Evolutionary conservation across 53 echinoderm and acorn worm species (phyloP), one percentile per base, ranked within the genome.

Genomic region (Hippasteria phrygiana): DNA sequence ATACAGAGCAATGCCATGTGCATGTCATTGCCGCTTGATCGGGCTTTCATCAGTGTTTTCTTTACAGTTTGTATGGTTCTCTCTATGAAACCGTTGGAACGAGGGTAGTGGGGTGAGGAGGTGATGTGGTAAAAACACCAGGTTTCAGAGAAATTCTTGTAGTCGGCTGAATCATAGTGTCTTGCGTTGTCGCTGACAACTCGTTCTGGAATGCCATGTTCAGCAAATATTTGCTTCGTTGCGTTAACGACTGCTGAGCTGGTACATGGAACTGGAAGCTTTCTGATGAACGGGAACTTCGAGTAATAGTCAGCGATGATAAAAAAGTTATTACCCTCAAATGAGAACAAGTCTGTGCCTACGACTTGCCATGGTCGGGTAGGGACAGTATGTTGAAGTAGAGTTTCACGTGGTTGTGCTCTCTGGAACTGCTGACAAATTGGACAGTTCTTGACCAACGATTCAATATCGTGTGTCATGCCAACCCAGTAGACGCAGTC

Each of bases 301-400:
- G 82, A 93, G 31, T 79, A 90, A 55, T 81, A 90, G 82, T 93
- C 90, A 5, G 90, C 87, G 29, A 93, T 46, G 26, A 92, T 48
- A 17, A 73, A 7, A 72, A 40, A 39, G 26, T 59, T 24, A 28
- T 41, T 41, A 72, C 43, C 43, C 17, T 72, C 73, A 17, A 72
- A 22, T 40, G 24, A 72, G 42, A 72, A 41, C 41, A 72, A 20
- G 35, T 69, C 69, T 31, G 73, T 18, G 22, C 41, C 42, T 17
- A 40, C 43, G 6, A 42, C 43, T 18, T 72, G 42, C 73, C 43
- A 72, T 39, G 73, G 73, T 72, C 73, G 73, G 18, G 40, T 40
- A n/a, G 73, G 73, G 40, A 72, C 6, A 42, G 43, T 42, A n/a
- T 77, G 77, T 51, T 29, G 77, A 31, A 29, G 31, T 4, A 51